Conservation (phyloP, 2,797 vertebrate species). For the Chiroxiphia lanceolata region DNA sequence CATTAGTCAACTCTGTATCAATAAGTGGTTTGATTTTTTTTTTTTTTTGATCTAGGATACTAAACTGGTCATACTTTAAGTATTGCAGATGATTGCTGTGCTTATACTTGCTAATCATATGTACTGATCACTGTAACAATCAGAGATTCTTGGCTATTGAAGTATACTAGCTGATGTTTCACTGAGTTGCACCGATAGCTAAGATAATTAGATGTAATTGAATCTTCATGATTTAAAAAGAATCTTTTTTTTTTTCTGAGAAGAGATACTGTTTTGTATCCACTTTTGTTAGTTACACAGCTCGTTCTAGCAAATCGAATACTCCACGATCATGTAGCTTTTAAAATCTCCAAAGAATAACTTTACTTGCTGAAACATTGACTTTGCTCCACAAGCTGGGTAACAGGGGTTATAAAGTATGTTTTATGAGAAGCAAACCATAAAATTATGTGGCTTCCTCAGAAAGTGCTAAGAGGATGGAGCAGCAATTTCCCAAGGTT, state of each 20-base stretch:
- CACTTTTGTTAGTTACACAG: background rate
- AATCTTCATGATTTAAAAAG: constrained; percentile 44
- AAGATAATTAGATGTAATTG: constrained; percentile 69
- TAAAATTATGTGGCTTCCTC: constrained; percentile 24
- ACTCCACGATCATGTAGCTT: background rate
- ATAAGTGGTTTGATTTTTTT: background rate
- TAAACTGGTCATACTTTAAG: background rate
- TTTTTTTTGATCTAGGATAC: constrained; percentile 41
- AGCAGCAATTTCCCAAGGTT: constrained; percentile 52
- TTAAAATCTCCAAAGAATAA: background rate
- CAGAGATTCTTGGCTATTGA: constrained; percentile 31
- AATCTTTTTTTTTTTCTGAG: background rate
- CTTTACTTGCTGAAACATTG: constrained; percentile 30
- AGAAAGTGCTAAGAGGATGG: constrained; percentile 41
- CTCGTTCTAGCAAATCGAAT: background rate
- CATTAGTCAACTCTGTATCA: constrained; percentile 52
- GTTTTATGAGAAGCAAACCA: constrained; percentile 24
- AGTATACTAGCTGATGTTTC: constrained; percentile 39
- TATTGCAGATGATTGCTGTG: background rate
- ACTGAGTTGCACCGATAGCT: constrained; percentile 52
- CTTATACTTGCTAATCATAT: background rate
- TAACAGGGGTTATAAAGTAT: constrained; percentile 16
- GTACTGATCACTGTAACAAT: background rate
- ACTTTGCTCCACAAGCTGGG: background rate
- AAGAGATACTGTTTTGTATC: constrained; percentile 17